Evolutionary conservation across 2,113 vertebrate genomes (phyloP).

Genomic region (Astatoreochromis straeleni): DNA sequence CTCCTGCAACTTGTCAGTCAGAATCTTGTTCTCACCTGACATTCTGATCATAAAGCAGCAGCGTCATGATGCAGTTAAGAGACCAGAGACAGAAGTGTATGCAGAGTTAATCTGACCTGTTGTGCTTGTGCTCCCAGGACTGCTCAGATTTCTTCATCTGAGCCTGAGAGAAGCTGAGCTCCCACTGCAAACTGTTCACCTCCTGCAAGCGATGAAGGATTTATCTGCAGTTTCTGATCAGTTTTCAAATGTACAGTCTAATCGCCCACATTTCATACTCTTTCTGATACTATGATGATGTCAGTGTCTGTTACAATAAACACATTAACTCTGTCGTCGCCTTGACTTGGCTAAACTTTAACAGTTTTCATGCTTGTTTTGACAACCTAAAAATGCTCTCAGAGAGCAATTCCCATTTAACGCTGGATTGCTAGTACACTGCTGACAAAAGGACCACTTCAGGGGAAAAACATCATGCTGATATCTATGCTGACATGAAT

Average conservation of each 20-base stretch:
- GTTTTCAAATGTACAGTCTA: not conserved
- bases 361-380: not conserved
- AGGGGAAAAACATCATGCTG: not conserved
- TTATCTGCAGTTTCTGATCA: not conserved
- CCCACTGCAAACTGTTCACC: conserved; percentile 89
- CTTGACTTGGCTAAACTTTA: not conserved
- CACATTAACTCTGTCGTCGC: not conserved
- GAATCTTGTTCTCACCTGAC: conserved; percentile 77
- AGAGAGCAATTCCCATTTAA: not conserved
- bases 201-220: conserved; percentile 67
- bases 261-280: not conserved
- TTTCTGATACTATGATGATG: not conserved
- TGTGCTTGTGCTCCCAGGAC: conserved; percentile 80
- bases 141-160: conserved; percentile 85
- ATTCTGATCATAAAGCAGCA: conserved; percentile 62
- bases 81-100: not conserved
- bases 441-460: not conserved
- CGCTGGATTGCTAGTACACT: not conserved
- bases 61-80: not conserved
- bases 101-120: conserved; percentile 62
- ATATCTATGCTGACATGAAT: not conserved
- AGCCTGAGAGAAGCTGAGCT: conserved; percentile 85
- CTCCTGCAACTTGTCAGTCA: conserved; percentile 76
- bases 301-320: not conserved
- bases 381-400: not conserved